Base-by-base conservation (phyloP, 92 coral and sea anemone species). In the Bergia sp. region DNA sequence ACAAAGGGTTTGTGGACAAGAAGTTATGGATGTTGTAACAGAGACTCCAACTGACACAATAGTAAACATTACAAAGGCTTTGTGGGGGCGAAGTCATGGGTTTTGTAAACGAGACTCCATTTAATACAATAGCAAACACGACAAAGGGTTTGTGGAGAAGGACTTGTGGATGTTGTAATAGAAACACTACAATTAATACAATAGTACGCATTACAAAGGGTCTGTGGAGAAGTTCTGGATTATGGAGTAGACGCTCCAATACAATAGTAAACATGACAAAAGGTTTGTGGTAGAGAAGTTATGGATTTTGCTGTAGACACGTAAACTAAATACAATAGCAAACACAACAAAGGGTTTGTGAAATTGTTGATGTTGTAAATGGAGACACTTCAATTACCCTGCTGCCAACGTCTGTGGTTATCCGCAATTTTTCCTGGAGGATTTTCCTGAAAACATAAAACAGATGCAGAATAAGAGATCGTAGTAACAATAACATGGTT, bases 351-450 rank as follows among this genome's bases (percentile, higher is more conserved):
- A 72, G 13, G 10, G 13, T 55, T 6, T 55, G 18, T 6, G 16
- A 15, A 55, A 1, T 55, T 9, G 64, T 55, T 2, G 13, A 55
- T 55, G 64, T 55, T 74, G 38, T 23, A 38, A 74, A 74, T 42
- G 21, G 47, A 50, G 2, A 50, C n/a, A n/a, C 23, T 75, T 2
- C 49, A 39, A 8, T 84, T 71, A 84, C 87, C 87, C 75, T 84
- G 87, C 23, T 72, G 87, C 87, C 86, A 82, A 12, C 79, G 65
- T 84, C 43, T 40, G 16, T 12, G 16, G 20, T 72, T 79, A 79
- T 49, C 86, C 69, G 37, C 58, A 20, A 20, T 77, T 73, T 76
- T 61, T 69, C 41, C 69, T 21, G 87, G 69, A 12, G 84, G 79
- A 67, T 74, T 89, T 71, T 82, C 86, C 83, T 89, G 20, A 38